Base-by-base conservation (phyloP, 1,140 invertebrate species). In the Cherax quadricarinatus region DNA sequence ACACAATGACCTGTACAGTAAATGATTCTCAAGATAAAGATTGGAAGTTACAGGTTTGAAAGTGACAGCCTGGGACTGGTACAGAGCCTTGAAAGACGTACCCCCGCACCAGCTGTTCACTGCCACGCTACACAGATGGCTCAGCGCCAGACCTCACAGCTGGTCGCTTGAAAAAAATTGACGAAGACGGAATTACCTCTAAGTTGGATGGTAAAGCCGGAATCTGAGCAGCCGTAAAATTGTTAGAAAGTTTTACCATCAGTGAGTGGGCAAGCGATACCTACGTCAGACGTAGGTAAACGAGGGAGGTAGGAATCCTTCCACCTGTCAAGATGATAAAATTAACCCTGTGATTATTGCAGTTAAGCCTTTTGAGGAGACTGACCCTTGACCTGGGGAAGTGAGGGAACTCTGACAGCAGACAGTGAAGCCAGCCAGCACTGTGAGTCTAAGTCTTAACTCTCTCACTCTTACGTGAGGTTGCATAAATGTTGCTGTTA, bases 11-110 rank as follows among this genome's bases (percentile, higher is more conserved):
- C 49, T 30, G 53, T 84, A 82, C 49, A n/a, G 21, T 30, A 62
- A 62, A 24, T 84, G 82, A 84, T 53, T 84, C 82, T 62, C 82
- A n/a, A 30, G 82, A 84, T 84, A 3, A 62, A 84, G 82, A 84
- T 18, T 53, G 62, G 82, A 18, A 84, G 82, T 84, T 24, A 84
- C 82, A 84, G 82, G 82, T 84, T 84, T 12, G 62, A 84, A 30
- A 57, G 14, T 66, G 62, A 66, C 62, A 66, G 62, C 5, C 5
- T 66, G 16, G 18, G 21, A 6, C 18, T 12, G 24, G 70, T 6
- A 30, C 3, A n/a, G 30, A 75, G 21, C 24, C n/a, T 75, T 75
- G 70, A 75, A 75, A 75, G 70, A 75, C 6, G 30, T 30, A 49
- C 79, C 14, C 78, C 30, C 24, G 1, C 79, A 21, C 79, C 66